Evolutionary conservation across 2,113 vertebrate species (phyloP).

Genomic region (Podiceps cristatus): DNA sequence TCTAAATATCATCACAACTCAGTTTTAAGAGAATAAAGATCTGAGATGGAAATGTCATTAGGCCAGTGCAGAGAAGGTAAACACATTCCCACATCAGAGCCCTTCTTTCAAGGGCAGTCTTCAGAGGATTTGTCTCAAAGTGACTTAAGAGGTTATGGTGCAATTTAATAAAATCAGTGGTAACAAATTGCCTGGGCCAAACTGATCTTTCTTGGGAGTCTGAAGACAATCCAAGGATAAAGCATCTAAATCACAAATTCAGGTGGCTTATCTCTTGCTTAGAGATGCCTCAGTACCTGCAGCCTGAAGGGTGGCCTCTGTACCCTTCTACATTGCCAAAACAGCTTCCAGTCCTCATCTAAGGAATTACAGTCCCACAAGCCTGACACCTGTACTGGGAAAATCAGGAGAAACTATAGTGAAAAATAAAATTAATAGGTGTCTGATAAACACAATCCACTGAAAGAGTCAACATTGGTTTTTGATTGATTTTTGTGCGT

Average conservation of each 20-base stretch:
- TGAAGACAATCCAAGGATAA: neutral
- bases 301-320: neutral
- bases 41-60: neutral
- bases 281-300: neutral
- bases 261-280: neutral
- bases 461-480: rapidly evolving
- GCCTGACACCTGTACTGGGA: neutral
- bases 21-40: neutral
- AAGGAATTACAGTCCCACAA: neutral
- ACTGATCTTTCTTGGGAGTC: neutral
- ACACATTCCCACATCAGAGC: neutral
- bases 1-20: neutral
- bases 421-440: neutral
- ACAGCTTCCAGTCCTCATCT: neutral
- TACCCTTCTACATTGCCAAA: neutral
- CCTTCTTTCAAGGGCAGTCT: neutral
- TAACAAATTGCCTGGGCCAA: neutral
- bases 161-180: neutral
- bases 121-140: neutral
- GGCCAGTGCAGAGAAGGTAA: neutral
- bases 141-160: neutral
- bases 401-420: neutral
- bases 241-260: neutral
- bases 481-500: neutral
- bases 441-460: neutral